Percentiles rank a stretch among this genome's conserved stretches.
phyloP scores from a whole-genome alignment of 1,140 invertebrate species.

The Drosophila saltans region DNA sequence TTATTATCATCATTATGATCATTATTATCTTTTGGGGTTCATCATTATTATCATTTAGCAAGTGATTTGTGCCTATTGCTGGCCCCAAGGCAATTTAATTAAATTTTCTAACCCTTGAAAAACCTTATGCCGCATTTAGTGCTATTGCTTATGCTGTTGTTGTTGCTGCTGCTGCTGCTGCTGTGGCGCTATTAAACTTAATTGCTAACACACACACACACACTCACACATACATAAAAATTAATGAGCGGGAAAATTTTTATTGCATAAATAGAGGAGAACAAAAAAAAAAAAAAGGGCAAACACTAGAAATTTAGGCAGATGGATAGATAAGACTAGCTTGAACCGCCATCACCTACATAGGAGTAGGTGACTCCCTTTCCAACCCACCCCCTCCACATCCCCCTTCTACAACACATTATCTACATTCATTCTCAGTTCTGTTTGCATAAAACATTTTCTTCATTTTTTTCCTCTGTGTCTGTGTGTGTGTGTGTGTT shows the following conservation, averaged over 20 bases:
- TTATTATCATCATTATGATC: background rate
- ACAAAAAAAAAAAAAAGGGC: background rate
- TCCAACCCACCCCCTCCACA: too few species aligned
- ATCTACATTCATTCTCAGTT: slow-evolving; percentile 34
- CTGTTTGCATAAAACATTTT: slow-evolving; percentile 58
- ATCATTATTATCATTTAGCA: slow-evolving; percentile 8
- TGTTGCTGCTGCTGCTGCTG: background rate
- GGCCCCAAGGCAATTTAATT: slow-evolving; percentile 53
- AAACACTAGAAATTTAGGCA: slow-evolving; percentile 10
- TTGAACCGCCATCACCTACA: slow-evolving; percentile 1
- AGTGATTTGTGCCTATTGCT: slow-evolving; percentile 21
- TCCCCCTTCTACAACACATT: slow-evolving; percentile 17
- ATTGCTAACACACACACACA: slow-evolving; percentile 36
- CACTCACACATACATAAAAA: slow-evolving; percentile 20
- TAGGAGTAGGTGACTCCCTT: too few species aligned
- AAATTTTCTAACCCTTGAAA: slow-evolving; percentile 29
- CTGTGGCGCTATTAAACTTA: slow-evolving; percentile 58
- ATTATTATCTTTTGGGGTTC: background rate
- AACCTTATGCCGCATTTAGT: background rate
- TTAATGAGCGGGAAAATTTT: slow-evolving; percentile 71
- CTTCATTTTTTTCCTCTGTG: background rate
- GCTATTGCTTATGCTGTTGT: too few species aligned
- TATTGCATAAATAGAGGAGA: slow-evolving; percentile 68
- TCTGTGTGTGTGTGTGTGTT: background rate
- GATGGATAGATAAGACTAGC: background rate